Evolutionary conservation across 2,797 vertebrate species (phyloP).

Genomic region (Malurus splendens): DNA sequence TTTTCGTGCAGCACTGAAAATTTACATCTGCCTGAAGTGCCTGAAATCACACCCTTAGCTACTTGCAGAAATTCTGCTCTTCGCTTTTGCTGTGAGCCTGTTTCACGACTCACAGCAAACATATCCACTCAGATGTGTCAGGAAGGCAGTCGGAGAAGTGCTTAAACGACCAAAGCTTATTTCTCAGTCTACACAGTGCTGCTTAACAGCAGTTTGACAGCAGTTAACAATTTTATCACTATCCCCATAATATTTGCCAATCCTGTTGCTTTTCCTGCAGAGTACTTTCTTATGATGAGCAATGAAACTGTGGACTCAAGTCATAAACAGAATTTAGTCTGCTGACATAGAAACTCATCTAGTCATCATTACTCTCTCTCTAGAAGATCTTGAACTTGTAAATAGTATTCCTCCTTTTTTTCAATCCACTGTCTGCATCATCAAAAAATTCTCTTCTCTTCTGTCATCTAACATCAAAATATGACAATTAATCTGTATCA

Average conservation of each 20-base stretch:
- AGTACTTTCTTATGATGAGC: not conserved
- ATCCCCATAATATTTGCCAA: not conserved
- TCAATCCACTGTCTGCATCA: not conserved
- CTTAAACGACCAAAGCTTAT: not conserved
- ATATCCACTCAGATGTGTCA: not conserved
- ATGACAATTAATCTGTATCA: not conserved
- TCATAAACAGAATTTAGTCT: not conserved
- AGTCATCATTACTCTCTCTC: not conserved
- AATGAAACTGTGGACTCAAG: not conserved
- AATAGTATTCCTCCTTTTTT: not conserved
- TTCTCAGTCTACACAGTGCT: not conserved
- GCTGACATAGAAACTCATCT: not conserved
- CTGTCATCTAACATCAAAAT: not conserved
- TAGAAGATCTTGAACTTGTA: not conserved
- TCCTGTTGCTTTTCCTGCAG: not conserved
- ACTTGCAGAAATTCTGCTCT: not conserved
- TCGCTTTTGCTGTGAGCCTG: not conserved
- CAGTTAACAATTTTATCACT: slow-evolving; percentile 1
- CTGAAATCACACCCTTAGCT: not conserved
- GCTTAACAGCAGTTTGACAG: not conserved
- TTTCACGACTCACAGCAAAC: not conserved
- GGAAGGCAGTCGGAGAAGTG: not conserved
- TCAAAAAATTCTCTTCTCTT: not conserved
- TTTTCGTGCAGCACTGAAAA: not conserved
- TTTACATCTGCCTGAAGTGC: not conserved